Evolutionary conservation across 2,797 vertebrate genomes (phyloP).

Genomic region (Setipinna tenuifilis): DNA sequence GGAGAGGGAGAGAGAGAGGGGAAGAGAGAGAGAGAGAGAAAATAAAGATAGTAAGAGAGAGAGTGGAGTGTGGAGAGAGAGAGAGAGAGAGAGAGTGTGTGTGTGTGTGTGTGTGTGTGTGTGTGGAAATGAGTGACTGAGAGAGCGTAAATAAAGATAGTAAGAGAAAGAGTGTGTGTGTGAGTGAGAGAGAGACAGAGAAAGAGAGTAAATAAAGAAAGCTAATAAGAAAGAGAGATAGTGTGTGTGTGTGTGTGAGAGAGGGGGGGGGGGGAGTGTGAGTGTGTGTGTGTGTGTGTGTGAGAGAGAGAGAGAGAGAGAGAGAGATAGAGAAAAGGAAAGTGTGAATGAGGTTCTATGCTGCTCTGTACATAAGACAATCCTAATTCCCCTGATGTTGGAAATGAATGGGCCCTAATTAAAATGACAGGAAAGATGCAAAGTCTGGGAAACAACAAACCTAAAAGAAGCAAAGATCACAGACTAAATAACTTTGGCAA

Average conservation of each 20-base stretch:
- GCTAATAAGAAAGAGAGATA: no score
- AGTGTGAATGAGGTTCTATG: neutral
- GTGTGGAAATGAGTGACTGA: neutral
- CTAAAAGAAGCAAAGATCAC: no score
- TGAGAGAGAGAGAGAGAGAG: slow-evolving; percentile 10
- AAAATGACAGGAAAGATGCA: no score
- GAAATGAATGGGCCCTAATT: no score
- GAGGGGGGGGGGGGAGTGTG: neutral
- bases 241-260: neutral
- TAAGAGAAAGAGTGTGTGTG: no score
- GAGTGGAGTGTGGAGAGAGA: no score
- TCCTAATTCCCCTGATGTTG: neutral
- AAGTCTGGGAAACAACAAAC: no score
- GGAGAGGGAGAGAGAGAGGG: neutral
- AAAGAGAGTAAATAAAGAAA: neutral
- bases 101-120: neutral
- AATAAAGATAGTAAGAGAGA: no score
- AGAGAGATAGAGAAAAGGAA: neutral
- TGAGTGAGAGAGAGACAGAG: neutral
- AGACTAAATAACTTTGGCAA: no score
- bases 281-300: neutral
- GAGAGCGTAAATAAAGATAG: no score
- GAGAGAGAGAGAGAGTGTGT: neutral
- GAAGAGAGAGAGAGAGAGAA: neutral
- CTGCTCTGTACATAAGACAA: neutral